A percentile compares a stretch with the other conserved stretches of the same genome.
Conservation (phyloP, 2,113 vertebrate genomes). For the Rhizomys pruinosus region DNA sequence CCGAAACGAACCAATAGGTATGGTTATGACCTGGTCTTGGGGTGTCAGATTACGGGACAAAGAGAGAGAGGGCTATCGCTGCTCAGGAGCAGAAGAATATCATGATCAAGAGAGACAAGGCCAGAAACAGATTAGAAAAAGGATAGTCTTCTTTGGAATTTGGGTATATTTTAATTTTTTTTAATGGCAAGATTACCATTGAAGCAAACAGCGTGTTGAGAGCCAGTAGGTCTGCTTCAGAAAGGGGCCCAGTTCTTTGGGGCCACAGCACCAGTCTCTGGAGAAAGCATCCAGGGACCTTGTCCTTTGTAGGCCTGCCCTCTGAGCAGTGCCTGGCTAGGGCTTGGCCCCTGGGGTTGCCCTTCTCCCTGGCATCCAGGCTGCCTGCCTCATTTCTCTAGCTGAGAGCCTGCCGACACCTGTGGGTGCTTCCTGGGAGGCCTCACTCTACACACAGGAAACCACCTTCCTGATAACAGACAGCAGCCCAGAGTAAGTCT, state of each 20-base stretch:
- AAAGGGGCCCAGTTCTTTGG: too few relatives aligned
- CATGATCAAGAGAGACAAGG: neutral
- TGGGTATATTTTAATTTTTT: neutral
- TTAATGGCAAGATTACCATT: neutral
- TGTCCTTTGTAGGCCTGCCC: neutral
- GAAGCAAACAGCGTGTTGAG: neutral
- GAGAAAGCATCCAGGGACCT: neutral
- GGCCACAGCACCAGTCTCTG: neutral
- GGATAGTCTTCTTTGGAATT: neutral
- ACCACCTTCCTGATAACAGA: neutral
- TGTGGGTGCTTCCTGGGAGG: neutral
- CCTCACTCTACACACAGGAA: slow-evolving; percentile 31
- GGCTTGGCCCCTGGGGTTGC: neutral
- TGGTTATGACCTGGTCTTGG: neutral
- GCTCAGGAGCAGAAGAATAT: too few relatives aligned
- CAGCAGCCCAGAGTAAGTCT: neutral
- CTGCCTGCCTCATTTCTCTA: neutral
- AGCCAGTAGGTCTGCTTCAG: neutral
- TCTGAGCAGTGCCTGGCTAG: neutral
- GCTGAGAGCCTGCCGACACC: neutral
- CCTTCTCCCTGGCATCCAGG: neutral
- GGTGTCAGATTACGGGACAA: neutral
- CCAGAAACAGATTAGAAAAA: neutral
- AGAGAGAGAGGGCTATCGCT: too few relatives aligned
- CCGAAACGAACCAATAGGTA: too few relatives aligned